Base-by-base conservation (phyloP, 1,140 invertebrate genomes). In the Drosophila orena region DNA sequence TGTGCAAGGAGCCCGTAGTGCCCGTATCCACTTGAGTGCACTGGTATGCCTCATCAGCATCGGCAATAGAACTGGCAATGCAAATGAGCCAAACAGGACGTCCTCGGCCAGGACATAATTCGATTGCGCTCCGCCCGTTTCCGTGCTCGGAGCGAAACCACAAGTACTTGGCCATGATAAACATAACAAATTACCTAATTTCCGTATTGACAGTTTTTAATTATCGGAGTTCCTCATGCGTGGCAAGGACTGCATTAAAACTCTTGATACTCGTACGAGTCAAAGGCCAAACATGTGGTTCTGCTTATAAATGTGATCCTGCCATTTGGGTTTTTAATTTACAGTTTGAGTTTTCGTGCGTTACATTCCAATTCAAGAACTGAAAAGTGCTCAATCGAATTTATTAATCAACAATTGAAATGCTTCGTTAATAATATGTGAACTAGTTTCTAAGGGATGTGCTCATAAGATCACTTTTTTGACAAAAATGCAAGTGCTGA, bases 121-220 rank as follows among this genome's bases (percentile, higher is more conserved):
- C 65, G 55, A 65, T 40, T 54, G 43, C 14, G 40, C 37, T 20
- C 12, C 60, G 46, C 64, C 64, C 30, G 27, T 42, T 17, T 77
- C 64, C 44, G 43, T 42, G 35, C 50, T 47, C 66, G 8, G 35
- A 22, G 11, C 20, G 43, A 53, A 35, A 75, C 79, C 79, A 71
- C 80, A 81, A 49, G 55, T 58, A 64, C 44, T 62, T 78, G 74
- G 61, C 61, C 81, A 71, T 65, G 54, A 79, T 68, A 73, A 77
- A 83, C 79, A 83, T 88, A 68, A 88, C 79, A 79, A 88, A 88
- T 88, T 89, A 54, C 53, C 57, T 83, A 83, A 88, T 88, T 83
- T 88, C 68, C 84, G 57, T 73, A 88, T 83, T 88, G 83, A 88
- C 79, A 89, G 83, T 89, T 88, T 88, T 88, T 79, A 88, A 88